A percentile compares a stretch with the other conserved stretches of the same genome.
Conservation (phyloP, 64 coral and sea anemone species). For the Cladopsammia gracilis region DNA sequence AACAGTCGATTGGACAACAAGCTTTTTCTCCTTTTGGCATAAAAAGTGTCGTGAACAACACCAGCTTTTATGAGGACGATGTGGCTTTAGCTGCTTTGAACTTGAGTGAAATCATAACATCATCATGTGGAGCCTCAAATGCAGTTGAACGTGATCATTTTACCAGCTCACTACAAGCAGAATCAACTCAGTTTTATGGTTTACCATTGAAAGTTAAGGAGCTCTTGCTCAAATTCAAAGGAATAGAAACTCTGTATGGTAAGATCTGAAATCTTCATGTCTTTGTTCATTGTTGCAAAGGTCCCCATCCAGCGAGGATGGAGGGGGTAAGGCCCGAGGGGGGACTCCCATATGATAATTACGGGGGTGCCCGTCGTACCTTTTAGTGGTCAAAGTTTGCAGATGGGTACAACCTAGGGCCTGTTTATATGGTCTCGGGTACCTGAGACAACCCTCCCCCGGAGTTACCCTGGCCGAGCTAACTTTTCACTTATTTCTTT, state of each 20-base stretch:
- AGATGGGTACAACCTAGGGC: no score
- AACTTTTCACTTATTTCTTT: no score
- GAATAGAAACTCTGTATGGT: slow-evolving; percentile 83
- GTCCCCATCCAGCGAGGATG: no score
- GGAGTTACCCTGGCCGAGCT: no score
- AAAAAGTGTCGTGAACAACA: neutral
- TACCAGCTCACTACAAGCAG: neutral
- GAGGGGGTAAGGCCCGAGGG: no score
- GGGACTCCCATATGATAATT: no score
- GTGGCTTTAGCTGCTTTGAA: slow-evolving; percentile 15
- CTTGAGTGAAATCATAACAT: slow-evolving; percentile 31
- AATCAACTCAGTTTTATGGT: slow-evolving; percentile 63
- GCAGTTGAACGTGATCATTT: neutral
- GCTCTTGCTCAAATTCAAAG: slow-evolving; percentile 60
- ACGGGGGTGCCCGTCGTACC: no score
- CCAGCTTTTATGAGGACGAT: slow-evolving; percentile 39
- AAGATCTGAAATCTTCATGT: neutral
- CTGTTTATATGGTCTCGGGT: no score
- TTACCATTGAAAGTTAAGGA: slow-evolving; percentile 63
- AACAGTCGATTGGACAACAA: neutral
- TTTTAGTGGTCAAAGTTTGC: no score
- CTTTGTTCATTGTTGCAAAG: neutral
- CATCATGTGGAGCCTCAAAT: neutral
- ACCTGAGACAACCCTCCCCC: no score
- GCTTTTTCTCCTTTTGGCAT: neutral